A percentile compares a stretch with the other conserved stretches of the same genome.
Evolutionary conservation across 2,113 vertebrate species (phyloP).

Genomic region (Laticauda laticaudata): DNA sequence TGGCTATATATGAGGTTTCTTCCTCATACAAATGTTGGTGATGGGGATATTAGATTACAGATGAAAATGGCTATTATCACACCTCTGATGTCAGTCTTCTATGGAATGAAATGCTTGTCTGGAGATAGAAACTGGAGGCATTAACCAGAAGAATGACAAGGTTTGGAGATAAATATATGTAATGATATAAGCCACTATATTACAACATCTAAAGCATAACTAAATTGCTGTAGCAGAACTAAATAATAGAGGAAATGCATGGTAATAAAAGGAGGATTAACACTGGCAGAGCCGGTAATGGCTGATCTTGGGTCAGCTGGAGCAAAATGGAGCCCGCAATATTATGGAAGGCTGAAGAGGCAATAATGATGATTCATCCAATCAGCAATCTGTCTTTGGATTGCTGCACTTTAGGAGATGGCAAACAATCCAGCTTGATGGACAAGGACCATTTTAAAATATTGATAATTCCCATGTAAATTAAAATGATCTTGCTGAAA

Average conservation of each 20-base stretch:
- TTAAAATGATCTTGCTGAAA: constrained; percentile 61
- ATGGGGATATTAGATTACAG: background rate
- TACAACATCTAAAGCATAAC: constrained; percentile 13
- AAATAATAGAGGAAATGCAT: background rate
- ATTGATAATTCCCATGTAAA: constrained; percentile 64
- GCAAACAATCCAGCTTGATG: constrained; percentile 57
- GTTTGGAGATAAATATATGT: background rate
- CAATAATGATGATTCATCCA: constrained; percentile 35
- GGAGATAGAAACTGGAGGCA: background rate
- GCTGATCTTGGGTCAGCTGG: background rate
- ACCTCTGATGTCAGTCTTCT: background rate
- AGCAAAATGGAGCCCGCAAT: constrained; percentile 12
- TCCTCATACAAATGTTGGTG: background rate
- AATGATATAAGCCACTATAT: background rate
- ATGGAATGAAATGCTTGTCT: background rate
- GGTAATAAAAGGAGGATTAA: constrained; percentile 14
- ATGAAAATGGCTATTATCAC: background rate
- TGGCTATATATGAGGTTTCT: background rate
- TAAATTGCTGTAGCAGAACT: constrained; percentile 13
- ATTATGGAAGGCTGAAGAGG: constrained; percentile 36
- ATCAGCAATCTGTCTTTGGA: constrained; percentile 44
- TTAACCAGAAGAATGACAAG: background rate
- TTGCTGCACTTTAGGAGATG: constrained; percentile 36
- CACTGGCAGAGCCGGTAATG: background rate
- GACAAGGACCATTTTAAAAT: constrained; percentile 60